These are phyloP conservation scores for Anthopleura sola DNA, from an alignment of 64 coral and sea anemone species.

Conservation along the genomic window DNA sequence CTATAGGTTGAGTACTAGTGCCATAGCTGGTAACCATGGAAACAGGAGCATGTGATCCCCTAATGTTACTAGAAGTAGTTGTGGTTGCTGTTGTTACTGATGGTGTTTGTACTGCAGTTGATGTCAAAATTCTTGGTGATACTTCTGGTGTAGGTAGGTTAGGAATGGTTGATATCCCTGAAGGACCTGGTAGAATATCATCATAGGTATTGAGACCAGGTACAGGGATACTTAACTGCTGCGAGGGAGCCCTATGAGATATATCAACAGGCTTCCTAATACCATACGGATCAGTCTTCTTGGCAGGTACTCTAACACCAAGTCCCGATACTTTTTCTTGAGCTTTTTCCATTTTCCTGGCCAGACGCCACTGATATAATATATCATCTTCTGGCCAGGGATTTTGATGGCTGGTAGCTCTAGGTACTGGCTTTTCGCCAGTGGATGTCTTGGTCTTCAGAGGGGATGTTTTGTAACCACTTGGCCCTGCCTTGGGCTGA, in stretches of 20 bases:
- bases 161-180: background rate
- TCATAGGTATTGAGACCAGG: background rate
- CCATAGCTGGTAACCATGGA: background rate
- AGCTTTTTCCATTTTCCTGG: constrained; percentile 94
- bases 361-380: constrained; percentile 93
- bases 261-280: background rate
- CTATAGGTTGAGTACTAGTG: background rate
- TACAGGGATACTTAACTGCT: background rate
- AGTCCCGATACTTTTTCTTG: constrained; percentile 36
- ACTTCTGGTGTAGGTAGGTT: background rate
- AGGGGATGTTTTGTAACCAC: background rate
- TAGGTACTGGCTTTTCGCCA: background rate
- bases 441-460: background rate
- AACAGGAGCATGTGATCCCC: background rate
- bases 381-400: constrained; percentile 92
- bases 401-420: background rate
- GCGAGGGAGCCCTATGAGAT: background rate
- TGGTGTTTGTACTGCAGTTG: background rate
- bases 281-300: background rate
- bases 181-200: background rate
- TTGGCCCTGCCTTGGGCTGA: background rate
- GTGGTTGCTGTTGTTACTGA: background rate
- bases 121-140: background rate
- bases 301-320: background rate
- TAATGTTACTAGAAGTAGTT: background rate